Conservation (phyloP, 2,888 invertebrate genomes). For the Thera obeliscata region DNA sequence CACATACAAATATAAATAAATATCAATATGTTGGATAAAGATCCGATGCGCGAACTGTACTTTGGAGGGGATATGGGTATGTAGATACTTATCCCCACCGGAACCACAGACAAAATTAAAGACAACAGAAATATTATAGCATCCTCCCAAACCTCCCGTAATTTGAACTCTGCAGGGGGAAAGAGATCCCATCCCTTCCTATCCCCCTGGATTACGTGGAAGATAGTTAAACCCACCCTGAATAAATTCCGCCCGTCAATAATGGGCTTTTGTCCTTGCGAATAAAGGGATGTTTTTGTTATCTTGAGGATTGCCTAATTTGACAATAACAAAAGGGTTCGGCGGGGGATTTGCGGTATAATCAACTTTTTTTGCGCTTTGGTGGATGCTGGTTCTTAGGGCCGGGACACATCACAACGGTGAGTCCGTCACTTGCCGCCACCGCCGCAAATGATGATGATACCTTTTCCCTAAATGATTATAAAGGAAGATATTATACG, state of each 20-base stretch:
- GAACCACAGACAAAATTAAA: conserved; percentile 25
- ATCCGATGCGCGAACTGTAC: too few relatives aligned
- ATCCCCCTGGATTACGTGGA: conserved; percentile 68
- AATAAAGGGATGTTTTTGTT: conserved; percentile 82
- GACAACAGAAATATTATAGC: conserved; percentile 20
- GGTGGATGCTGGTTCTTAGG: conserved; percentile 12
- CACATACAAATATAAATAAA: too few relatives aligned
- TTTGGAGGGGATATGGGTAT: background rate
- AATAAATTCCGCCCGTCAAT: conserved; percentile 80
- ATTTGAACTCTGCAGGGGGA: conserved; percentile 45
- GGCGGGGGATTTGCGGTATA: conserved; percentile 78
- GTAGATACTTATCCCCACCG: background rate
- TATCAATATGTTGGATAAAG: too few relatives aligned
- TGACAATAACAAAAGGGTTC: conserved; percentile 83
- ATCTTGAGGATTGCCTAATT: conserved; percentile 85
- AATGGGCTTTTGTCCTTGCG: conserved; percentile 78
- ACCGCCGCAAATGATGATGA: background rate
- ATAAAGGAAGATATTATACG: too few relatives aligned
- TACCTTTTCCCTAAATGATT: too few relatives aligned
- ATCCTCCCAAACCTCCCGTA: conserved; percentile 45
- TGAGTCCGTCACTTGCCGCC: too few relatives aligned
- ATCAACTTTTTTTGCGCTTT: conserved; percentile 69
- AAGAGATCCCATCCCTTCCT: conserved; percentile 48
- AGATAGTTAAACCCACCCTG: conserved; percentile 81
- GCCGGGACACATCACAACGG: background rate